These are phyloP conservation scores for Ariolimax columbianus DNA, from an alignment of 2,888 invertebrate species.

Conservation along the genomic window DNA sequence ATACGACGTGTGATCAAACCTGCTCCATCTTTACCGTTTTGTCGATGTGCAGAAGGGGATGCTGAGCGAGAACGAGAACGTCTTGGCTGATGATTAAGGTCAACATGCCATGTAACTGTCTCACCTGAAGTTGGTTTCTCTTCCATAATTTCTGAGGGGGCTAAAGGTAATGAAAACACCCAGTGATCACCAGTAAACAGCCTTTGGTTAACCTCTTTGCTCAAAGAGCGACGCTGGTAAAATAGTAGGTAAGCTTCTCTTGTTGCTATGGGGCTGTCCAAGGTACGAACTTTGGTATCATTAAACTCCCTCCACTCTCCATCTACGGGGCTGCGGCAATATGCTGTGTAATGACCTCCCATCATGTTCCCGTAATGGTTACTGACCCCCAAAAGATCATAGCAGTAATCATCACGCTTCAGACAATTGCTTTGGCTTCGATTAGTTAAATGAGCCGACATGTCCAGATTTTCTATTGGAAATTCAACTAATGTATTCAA, in stretches of 20 bases:
- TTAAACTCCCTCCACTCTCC: slow-evolving; percentile 96
- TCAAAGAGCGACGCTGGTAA: slow-evolving; percentile 83
- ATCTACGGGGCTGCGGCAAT: slow-evolving; percentile 95
- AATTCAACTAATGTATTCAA: slow-evolving; percentile 96
- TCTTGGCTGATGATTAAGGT: background rate
- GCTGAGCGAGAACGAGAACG: slow-evolving; percentile 41
- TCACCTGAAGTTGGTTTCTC: background rate
- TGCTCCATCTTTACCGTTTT: slow-evolving; percentile 13
- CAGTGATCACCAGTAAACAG: slow-evolving; percentile 65
- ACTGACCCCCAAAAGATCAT: slow-evolving; percentile 95
- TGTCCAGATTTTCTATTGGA: slow-evolving; percentile 92
- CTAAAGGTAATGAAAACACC: slow-evolving; percentile 59
- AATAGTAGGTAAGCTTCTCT: slow-evolving; percentile 96
- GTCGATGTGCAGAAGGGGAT: slow-evolving; percentile 38
- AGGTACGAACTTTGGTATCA: slow-evolving; percentile 90
- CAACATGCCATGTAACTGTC: background rate
- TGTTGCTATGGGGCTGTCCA: slow-evolving; percentile 88
- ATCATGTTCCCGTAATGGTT: slow-evolving; percentile 96
- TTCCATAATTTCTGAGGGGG: slow-evolving; percentile 32
- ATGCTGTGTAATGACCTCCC: slow-evolving; percentile 97
- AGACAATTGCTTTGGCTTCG: slow-evolving; percentile 13
- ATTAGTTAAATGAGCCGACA: slow-evolving; percentile 90
- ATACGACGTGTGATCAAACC: slow-evolving; percentile 20
- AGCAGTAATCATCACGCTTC: slow-evolving; percentile 81
- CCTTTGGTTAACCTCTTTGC: slow-evolving; percentile 58